Evolutionary conservation across 2,888 invertebrate species (phyloP), one percentile per base, ranked within the genome.

Genomic region (Bruchidius siliquastri): DNA sequence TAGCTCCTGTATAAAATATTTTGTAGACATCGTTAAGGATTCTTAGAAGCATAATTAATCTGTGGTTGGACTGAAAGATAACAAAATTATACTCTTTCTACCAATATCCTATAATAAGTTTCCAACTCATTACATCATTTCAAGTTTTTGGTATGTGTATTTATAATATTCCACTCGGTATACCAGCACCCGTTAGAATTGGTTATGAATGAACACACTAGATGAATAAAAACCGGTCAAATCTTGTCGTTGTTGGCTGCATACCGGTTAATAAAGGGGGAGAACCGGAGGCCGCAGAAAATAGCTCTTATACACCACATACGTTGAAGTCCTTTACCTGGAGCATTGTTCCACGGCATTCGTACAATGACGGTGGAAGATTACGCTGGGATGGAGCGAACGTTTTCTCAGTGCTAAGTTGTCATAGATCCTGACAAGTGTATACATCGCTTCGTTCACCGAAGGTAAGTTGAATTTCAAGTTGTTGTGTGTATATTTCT

Each of bases 151-250:
- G n/a, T n/a, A n/a, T n/a, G n/a, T n/a, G n/a, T n/a, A n/a, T n/a
- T n/a, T n/a, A 26, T 26, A 2, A 26, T 26, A 4, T 26, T 26
- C 8, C 26, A 26, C 26, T 8, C 26, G 26, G 26, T 26, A 26
- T 26, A 49, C 18, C 6, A 8, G 6, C 49, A 18, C 49, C 49
- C 49, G 49, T 26, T 26, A 26, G 26, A 26, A 26, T 26, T 8
- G 8, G 49, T 49, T 8, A 32, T 70, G 72, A 49, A 49, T 49
- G 49, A 49, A 80, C 81, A 79, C 70, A 77, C 75, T 72, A 76
- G 74, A 74, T 74, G 74, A 76, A 75, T 72, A 74, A 78, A 77
- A 79, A 79, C 79, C 77, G 76, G 75, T 76, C 77, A 76, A 78
- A 76, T 49, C 49, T 49, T 18, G 49, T 13, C 49, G 49, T 49